Percentiles rank a stretch among this genome's conserved stretches.
Conservation (phyloP, 2,888 invertebrate genomes). For the Trypoxylon attenuatum region DNA sequence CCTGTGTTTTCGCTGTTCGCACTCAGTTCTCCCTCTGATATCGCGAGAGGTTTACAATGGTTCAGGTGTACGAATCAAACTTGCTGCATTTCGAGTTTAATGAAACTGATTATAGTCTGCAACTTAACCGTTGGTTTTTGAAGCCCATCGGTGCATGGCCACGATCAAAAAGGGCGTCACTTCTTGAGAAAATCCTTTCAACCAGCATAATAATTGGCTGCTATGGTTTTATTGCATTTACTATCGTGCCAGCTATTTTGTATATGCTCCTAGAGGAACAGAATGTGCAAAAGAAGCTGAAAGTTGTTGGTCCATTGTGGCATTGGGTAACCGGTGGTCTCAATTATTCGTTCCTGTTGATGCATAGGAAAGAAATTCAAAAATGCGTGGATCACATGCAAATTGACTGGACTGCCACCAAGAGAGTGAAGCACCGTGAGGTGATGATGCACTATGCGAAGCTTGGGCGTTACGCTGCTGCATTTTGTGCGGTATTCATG, state of each 20-base stretch:
- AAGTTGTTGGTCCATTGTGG: constrained; percentile 52
- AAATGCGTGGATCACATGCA: constrained; percentile 51
- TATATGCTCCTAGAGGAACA: constrained; percentile 45
- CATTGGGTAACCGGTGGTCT: constrained; percentile 52
- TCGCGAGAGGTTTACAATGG: too few species aligned
- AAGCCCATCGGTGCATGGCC: constrained; percentile 52
- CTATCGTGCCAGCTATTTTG: constrained; percentile 47
- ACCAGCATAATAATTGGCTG: constrained; percentile 11
- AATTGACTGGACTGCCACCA: constrained; percentile 49
- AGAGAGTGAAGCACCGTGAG: constrained; percentile 26
- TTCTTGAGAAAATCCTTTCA: constrained; percentile 4
- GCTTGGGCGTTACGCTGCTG: constrained; percentile 44
- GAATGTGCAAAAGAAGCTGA: constrained; percentile 14
- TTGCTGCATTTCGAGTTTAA: not conserved
- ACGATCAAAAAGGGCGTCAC: not conserved
- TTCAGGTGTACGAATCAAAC: not conserved
- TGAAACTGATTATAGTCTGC: constrained; percentile 37
- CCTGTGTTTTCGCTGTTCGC: too few species aligned
- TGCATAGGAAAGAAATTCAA: constrained; percentile 41
- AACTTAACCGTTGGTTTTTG: constrained; percentile 45
- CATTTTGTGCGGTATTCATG: constrained; percentile 37
- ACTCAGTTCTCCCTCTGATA: too few species aligned
- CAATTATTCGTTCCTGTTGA: constrained; percentile 54
- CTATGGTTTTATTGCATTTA: constrained; percentile 39
- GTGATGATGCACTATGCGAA: constrained; percentile 53